These are phyloP conservation scores for Physella acuta DNA, from an alignment of 1,140 invertebrate species.

Conservation along the genomic window DNA sequence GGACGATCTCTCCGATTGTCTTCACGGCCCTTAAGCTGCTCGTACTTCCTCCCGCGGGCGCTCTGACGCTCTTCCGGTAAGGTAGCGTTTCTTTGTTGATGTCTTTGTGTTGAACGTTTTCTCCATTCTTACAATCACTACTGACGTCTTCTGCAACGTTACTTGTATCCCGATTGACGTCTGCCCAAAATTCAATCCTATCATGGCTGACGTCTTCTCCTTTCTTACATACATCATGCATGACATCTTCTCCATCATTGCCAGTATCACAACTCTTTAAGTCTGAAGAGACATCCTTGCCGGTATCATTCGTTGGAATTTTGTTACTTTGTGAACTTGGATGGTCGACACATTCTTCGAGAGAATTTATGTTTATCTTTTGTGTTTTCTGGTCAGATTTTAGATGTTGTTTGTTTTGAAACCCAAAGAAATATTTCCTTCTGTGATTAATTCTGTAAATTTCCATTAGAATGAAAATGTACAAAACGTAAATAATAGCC, in stretches of 20 bases:
- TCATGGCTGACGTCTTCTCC: not conserved
- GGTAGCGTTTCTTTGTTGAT: not conserved
- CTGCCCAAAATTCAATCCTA: too few relatives aligned
- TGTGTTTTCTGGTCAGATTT: not conserved
- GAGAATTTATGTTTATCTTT: not conserved
- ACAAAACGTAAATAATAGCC: not conserved
- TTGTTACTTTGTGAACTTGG: too few relatives aligned
- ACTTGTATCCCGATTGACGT: too few relatives aligned
- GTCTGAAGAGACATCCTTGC: not conserved
- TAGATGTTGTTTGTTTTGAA: not conserved
- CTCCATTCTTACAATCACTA: too few relatives aligned
- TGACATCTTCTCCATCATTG: not conserved
- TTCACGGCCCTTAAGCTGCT: too few relatives aligned
- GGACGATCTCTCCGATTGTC: too few relatives aligned
- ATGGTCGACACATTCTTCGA: not conserved
- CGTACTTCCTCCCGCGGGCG: too few relatives aligned
- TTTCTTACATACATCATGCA: not conserved
- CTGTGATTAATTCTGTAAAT: too few relatives aligned
- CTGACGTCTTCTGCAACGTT: too few relatives aligned
- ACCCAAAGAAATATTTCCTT: too few relatives aligned
- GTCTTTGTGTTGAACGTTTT: too few relatives aligned
- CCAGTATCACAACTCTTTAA: not conserved
- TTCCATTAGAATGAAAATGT: not conserved
- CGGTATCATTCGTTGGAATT: not conserved
- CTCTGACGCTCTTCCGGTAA: not conserved